Percentiles rank a stretch among this genome's conserved stretches.
phyloP scores from a whole-genome alignment of 2,888 invertebrate genomes.

The Sipha maydis region DNA sequence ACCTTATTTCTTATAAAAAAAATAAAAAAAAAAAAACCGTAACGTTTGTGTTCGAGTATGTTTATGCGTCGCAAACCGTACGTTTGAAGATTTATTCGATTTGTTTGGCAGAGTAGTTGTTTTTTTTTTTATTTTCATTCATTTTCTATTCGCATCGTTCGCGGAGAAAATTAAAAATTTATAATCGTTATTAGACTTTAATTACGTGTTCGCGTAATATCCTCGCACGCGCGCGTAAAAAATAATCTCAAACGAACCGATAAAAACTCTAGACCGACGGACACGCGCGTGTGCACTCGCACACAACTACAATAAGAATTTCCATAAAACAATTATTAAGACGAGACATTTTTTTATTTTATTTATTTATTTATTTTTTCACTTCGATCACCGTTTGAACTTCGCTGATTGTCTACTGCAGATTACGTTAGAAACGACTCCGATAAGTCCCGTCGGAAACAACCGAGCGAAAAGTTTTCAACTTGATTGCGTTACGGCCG shows the following conservation, averaged over 20 bases:
- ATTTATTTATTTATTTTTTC: neutral
- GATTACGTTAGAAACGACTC: slow-evolving; percentile 1
- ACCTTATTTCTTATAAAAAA: no score
- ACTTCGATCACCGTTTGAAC: neutral
- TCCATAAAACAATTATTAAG: neutral
- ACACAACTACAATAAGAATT: no score
- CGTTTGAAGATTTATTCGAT: neutral
- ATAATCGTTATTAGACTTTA: neutral
- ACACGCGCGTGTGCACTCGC: no score
- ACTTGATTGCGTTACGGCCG: neutral
- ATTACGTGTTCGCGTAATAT: neutral
- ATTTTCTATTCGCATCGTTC: neutral
- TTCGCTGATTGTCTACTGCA: neutral
- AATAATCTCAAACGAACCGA: neutral
- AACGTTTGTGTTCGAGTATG: neutral
- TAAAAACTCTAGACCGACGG: neutral
- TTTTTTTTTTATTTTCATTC: no score
- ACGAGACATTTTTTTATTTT: no score
- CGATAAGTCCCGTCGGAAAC: neutral
- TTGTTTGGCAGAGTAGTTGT: neutral
- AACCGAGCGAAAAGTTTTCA: neutral
- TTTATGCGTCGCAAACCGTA: neutral
- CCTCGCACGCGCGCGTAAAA: neutral
- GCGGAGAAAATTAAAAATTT: neutral
- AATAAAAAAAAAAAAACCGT: neutral